Percentiles rank a stretch among this genome's conserved stretches.
These are phyloP conservation scores for Saguinus imperator DNA, from an alignment of 2,113 vertebrate species.

Conservation along the genomic window DNA sequence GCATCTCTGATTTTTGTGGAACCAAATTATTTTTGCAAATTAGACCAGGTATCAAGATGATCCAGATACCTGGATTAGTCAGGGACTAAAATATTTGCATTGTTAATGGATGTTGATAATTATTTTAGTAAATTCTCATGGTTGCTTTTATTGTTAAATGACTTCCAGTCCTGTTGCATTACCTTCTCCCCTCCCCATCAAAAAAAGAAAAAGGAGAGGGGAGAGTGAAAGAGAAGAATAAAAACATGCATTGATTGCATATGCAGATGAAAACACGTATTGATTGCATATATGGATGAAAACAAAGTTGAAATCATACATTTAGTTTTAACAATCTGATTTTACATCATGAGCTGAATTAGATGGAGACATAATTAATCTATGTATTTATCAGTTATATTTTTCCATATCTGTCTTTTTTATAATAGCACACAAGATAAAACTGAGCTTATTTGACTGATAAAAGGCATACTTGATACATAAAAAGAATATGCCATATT, in stretches of 20 bases:
- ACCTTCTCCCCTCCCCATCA: background rate
- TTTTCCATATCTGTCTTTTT: background rate
- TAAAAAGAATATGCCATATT: background rate
- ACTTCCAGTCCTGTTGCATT: background rate
- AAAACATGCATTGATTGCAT: background rate
- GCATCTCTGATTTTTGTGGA: background rate
- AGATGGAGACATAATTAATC: background rate
- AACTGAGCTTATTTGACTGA: background rate
- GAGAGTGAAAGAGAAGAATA: background rate
- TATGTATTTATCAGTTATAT: background rate
- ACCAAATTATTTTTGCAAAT: background rate
- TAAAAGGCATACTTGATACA: background rate
- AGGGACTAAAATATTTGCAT: background rate
- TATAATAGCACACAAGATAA: background rate
- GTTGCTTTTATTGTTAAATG: background rate
- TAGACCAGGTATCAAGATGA: background rate
- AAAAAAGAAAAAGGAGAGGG: background rate
- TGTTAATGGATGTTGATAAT: background rate
- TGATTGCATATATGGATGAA: background rate
- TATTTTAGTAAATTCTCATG: background rate
- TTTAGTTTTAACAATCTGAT: background rate
- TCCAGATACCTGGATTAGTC: background rate
- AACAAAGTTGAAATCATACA: background rate
- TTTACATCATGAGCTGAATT: background rate
- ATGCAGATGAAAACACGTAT: background rate